Base-by-base conservation (phyloP, 2,888 invertebrate species). In the Eupithecia inturbata region DNA sequence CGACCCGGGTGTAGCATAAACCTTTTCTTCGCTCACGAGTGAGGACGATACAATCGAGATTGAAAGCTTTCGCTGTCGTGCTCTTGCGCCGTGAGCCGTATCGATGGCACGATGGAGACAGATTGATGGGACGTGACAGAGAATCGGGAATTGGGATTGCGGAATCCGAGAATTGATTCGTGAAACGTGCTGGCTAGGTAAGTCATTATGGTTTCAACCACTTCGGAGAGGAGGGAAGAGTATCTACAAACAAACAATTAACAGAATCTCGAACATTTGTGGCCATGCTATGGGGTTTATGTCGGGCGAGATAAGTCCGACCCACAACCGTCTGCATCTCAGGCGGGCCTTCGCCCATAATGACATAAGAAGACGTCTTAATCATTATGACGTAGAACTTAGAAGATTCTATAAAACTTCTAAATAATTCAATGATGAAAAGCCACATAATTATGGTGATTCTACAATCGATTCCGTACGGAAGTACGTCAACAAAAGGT, bases 81-180 rank as follows among this genome's bases (percentile, higher is more conserved):
- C 63, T 19, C 4, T 1, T 1, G 63, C 63, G 62, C 62, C 62
- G 33, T 64, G 33, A 36, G 36, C 31, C 12, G 12, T 1, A 12
- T 64, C 63, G n/a, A 64, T 33, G 57, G 22, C 63, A 5, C 19
- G 63, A 63, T 63, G 63, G 31, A 33, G 63, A 63, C 63, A 33
- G 63, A 63, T 63, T 19, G 31, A 63, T 53, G 57, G 57, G 26
- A 33, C 63, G 63, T 64, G 63, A 36, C 63, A 36, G 36, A 64
- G 10, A 33, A 33, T 33, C 36, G 33, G n/a, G n/a, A 5, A 22
- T 28, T 9, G 12, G 63, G 12, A 64, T 64, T 64, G 63, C 36
- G 36, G 22, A 36, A 64, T 64, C 10, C 33, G 19, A 33, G 19
- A 36, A 64, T 64, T 64, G 63, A 64, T 64, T 36, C 33, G 57